These are phyloP conservation scores for Centroberyx gerrardi DNA, from an alignment of 2,797 vertebrate species.

Conservation along the genomic window DNA sequence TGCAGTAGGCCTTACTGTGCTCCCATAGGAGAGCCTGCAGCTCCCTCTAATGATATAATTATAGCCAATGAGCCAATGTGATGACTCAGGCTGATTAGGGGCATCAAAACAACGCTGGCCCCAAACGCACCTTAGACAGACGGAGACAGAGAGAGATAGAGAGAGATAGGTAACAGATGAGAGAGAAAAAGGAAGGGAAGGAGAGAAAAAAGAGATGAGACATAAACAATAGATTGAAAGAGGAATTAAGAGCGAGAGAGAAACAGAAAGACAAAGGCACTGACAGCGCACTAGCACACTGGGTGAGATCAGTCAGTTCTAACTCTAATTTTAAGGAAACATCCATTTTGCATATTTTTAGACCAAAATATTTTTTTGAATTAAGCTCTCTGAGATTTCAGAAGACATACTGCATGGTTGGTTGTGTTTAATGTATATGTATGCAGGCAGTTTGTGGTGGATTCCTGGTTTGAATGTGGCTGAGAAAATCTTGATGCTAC, in stretches of 20 bases:
- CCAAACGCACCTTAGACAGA: constrained; percentile 42
- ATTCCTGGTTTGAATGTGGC: no score
- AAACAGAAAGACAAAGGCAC: neutral
- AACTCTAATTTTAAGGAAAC: neutral
- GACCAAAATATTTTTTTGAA: no score
- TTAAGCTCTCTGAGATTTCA: no score
- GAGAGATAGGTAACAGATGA: neutral
- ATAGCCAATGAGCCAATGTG: constrained; percentile 53
- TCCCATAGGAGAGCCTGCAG: constrained; percentile 31
- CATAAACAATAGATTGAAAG: neutral
- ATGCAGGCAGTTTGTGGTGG: no score
- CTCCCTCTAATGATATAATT: constrained; percentile 66
- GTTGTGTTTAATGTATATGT: neutral
- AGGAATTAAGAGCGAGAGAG: neutral
- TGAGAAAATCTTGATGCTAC: no score
- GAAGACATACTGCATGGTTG: neutral
- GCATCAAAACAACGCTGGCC: constrained; percentile 59
- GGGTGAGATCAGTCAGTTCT: constrained; percentile 25
- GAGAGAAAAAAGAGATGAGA: neutral
- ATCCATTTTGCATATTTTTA: neutral
- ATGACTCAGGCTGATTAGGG: constrained; percentile 63
- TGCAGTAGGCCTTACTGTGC: constrained; percentile 13
- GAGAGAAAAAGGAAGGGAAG: neutral
- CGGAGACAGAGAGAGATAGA: constrained; percentile 11
- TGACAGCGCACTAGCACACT: constrained; percentile 17